Evolutionary conservation across 2,113 vertebrate genomes (phyloP).

Genomic region (Nansenia antarctica): DNA sequence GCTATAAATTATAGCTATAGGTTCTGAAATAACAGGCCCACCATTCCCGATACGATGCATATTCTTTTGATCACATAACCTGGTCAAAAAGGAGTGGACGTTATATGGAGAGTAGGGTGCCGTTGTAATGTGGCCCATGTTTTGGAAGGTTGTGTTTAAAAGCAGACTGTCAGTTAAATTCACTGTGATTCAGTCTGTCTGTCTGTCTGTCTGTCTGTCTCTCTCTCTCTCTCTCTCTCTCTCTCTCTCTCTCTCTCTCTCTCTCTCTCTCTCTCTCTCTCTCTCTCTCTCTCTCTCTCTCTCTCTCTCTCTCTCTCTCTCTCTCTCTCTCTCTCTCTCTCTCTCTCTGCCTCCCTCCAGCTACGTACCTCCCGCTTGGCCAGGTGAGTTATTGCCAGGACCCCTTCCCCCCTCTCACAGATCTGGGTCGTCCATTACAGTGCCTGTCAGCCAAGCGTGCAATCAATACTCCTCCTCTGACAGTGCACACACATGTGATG

Average conservation of each 20-base stretch:
- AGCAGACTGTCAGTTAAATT: background rate
- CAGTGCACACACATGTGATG: slow-evolving; percentile 59
- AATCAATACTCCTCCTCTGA: slow-evolving; percentile 66
- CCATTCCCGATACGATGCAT: too few species aligned
- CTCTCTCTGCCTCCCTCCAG: slow-evolving; percentile 6
- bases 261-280: slow-evolving; percentile 23
- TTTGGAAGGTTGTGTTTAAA: background rate
- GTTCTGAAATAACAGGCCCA: too few species aligned
- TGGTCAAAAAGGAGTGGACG: too few species aligned
- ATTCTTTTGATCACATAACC: too few species aligned
- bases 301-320: background rate
- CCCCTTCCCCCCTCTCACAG: slow-evolving; percentile 40
- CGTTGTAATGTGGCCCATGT: too few species aligned
- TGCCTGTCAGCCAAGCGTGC: slow-evolving; percentile 64
- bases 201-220: too few species aligned
- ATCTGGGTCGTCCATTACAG: slow-evolving; percentile 56
- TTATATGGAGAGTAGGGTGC: too few species aligned
- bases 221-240: slow-evolving; percentile 27
- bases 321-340: slow-evolving; percentile 23
- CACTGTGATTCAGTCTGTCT: too few species aligned
- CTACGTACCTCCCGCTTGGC: slow-evolving; percentile 43
- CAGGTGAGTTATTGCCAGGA: slow-evolving; percentile 67
- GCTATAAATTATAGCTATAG: too few species aligned
- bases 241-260: slow-evolving; percentile 1
- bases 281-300: slow-evolving; percentile 8